Conservation (phyloP, 2,888 invertebrate species). For the Cheilosia vernalis region DNA sequence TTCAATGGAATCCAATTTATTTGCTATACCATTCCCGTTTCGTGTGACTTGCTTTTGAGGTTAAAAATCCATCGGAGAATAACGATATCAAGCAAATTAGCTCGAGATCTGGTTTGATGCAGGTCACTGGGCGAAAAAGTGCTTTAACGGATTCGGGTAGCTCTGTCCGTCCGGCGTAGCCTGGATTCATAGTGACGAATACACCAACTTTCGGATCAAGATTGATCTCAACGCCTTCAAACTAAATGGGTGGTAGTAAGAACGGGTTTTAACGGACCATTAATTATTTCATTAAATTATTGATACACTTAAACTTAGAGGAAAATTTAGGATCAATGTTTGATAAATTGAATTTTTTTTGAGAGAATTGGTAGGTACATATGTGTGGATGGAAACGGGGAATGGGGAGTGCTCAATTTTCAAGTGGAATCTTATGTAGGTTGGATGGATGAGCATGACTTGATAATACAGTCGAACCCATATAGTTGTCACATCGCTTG, state of each 20-base stretch:
- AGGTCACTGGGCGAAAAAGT: constrained; percentile 95
- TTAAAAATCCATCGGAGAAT: constrained; percentile 95
- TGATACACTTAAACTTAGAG: no score
- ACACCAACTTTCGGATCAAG: constrained; percentile 94
- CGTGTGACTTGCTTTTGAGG: constrained; percentile 88
- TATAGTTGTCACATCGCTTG: no score
- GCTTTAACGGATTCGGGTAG: constrained; percentile 96
- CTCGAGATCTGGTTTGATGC: constrained; percentile 95
- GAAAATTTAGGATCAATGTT: background rate
- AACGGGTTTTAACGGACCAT: background rate
- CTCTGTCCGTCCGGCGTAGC: constrained; percentile 95
- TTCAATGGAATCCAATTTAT: background rate
- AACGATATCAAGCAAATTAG: constrained; percentile 96
- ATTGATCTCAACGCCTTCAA: constrained; percentile 92
- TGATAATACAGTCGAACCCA: no score
- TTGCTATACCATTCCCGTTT: background rate
- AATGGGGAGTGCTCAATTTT: no score
- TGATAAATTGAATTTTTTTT: no score
- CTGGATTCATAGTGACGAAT: constrained; percentile 98
- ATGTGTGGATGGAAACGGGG: no score
- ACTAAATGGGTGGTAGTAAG: constrained; percentile 84
- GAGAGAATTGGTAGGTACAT: background rate
- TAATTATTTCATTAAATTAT: no score
- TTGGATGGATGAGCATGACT: no score
- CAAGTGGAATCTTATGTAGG: no score